A percentile compares a stretch with the other conserved stretches of the same genome.
Conservation (phyloP, 1,140 invertebrate species). For the Eurytemora carolleeae region DNA sequence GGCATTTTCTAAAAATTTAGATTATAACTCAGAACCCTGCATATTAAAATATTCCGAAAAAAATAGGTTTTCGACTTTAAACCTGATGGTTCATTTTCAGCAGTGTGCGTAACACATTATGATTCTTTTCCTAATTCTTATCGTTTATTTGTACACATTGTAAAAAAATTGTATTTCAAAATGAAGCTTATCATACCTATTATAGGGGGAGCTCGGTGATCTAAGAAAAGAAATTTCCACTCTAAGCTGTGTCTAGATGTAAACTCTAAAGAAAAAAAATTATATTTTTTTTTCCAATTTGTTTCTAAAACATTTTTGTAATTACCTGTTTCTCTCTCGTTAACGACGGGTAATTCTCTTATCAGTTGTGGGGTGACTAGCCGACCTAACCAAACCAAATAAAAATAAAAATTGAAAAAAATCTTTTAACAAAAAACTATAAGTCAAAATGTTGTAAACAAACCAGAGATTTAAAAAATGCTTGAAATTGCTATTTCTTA, state of each 20-base stretch:
- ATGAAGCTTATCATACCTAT: slow-evolving; percentile 13
- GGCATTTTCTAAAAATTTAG: too few relatives aligned
- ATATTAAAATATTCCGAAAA: neutral
- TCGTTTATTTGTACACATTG: neutral
- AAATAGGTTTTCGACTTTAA: neutral
- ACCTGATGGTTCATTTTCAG: neutral
- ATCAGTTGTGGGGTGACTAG: slow-evolving; percentile 61
- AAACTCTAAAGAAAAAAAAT: slow-evolving; percentile 57
- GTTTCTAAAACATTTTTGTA: neutral
- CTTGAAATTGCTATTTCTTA: too few relatives aligned
- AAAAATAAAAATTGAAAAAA: too few relatives aligned
- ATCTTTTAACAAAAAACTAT: too few relatives aligned
- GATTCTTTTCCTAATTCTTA: neutral
- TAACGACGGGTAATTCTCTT: slow-evolving; percentile 58
- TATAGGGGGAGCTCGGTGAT: slow-evolving; percentile 40
- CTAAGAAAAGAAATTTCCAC: slow-evolving; percentile 86
- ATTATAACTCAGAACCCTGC: too few relatives aligned
- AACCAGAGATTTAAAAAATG: too few relatives aligned
- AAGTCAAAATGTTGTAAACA: too few relatives aligned
- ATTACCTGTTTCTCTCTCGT: slow-evolving; percentile 23
- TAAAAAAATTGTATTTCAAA: neutral
- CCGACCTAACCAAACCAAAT: too few relatives aligned
- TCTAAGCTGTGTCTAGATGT: slow-evolving; percentile 78
- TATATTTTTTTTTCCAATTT: slow-evolving; percentile 38
- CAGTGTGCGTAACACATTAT: neutral